phyloP scores from a whole-genome alignment of 1,140 invertebrate species.

The Schmidtea mediterranea region DNA sequence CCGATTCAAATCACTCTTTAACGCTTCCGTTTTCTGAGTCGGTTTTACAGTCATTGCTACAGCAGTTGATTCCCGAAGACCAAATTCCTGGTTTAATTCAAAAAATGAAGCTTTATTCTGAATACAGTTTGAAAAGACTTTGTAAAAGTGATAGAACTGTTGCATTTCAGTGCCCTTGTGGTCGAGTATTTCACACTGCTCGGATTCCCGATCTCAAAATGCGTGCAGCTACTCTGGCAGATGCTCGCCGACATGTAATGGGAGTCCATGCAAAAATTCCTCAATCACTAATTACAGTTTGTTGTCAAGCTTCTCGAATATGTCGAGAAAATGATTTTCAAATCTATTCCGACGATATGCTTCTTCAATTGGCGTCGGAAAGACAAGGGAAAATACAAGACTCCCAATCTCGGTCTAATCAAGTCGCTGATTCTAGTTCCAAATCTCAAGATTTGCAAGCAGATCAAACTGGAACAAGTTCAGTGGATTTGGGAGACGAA shows the following conservation, averaged over 20 bases:
- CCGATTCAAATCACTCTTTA: neutral
- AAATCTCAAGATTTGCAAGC: too few relatives aligned
- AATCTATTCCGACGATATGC: conserved; percentile 2
- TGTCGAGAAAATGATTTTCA: conserved; percentile 1
- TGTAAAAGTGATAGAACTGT: neutral
- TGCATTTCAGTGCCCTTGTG: neutral
- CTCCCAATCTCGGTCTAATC: too few relatives aligned
- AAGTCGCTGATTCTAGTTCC: too few relatives aligned
- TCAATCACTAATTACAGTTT: neutral
- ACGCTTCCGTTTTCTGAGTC: neutral
- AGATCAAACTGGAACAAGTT: too few relatives aligned
- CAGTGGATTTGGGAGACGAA: too few relatives aligned
- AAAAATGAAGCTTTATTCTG: neutral
- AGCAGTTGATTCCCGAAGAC: neutral
- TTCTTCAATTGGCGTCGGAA: neutral
- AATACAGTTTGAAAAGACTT: neutral
- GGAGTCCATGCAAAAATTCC: conserved; percentile 2
- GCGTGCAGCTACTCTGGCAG: neutral
- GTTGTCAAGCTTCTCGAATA: conserved; percentile 5
- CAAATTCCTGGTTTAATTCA: neutral
- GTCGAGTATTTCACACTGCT: conserved; percentile 1
- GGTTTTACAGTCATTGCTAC: neutral
- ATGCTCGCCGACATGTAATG: conserved; percentile 2
- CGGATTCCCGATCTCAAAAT: neutral
- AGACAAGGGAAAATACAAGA: neutral